A percentile compares a stretch with the other conserved stretches of the same genome.
phyloP scores from a whole-genome alignment of 2,797 vertebrate species.

The Rhinella marina region DNA sequence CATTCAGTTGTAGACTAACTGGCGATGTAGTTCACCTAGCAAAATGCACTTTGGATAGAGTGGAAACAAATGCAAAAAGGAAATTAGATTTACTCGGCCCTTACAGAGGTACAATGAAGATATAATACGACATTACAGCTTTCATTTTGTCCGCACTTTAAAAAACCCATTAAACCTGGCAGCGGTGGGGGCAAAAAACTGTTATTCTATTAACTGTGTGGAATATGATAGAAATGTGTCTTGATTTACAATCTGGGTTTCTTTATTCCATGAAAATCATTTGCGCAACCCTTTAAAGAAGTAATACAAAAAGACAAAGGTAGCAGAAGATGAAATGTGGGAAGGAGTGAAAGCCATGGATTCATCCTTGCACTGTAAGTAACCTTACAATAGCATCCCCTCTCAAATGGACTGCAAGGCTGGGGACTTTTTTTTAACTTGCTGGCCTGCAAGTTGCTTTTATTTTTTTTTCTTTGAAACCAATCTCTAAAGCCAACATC shows the following conservation, averaged over 20 bases:
- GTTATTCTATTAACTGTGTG: neutral
- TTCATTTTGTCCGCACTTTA: neutral
- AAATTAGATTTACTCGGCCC: neutral
- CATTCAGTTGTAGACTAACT: neutral
- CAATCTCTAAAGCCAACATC: neutral
- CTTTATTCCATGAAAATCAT: conserved; percentile 18
- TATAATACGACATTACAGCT: conserved; percentile 9
- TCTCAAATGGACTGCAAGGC: neutral
- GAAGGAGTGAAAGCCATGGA: neutral
- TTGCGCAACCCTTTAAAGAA: neutral
- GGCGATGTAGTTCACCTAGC: neutral
- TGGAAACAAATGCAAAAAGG: neutral
- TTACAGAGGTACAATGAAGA: neutral
- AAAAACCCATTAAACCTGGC: neutral
- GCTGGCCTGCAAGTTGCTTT: neutral
- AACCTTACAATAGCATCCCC: neutral
- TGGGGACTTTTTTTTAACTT: neutral
- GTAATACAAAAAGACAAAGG: conserved; percentile 22
- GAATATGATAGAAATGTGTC: neutral
- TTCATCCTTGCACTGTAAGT: neutral
- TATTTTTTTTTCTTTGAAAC: neutral
- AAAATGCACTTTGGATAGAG: neutral
- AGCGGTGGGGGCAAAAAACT: neutral
- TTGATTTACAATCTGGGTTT: neutral
- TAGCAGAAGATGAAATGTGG: conserved; percentile 9